Evolutionary conservation across 2,888 invertebrate genomes (phyloP).

Genomic region (Molanna angustata): DNA sequence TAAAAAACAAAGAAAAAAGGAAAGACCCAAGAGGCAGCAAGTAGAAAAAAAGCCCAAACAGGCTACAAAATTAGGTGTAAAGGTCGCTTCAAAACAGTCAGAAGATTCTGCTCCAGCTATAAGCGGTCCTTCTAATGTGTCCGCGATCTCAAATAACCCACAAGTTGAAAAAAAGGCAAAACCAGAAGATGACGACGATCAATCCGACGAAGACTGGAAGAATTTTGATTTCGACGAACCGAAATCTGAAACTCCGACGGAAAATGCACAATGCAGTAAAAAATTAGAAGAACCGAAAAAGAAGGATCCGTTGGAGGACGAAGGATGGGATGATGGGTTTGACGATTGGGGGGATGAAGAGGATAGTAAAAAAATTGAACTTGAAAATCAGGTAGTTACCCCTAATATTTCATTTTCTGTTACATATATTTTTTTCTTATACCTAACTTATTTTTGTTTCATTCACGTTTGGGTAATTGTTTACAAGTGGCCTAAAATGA

Average conservation of each 20-base stretch:
- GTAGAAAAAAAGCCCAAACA: constrained; percentile 25
- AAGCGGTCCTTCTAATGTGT: too few species aligned
- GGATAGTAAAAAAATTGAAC: too few species aligned
- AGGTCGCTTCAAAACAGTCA: too few species aligned
- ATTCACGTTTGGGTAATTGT: too few species aligned
- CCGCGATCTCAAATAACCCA: not conserved
- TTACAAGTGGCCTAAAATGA: too few species aligned
- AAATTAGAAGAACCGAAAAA: constrained; percentile 40
- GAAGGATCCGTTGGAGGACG: constrained; percentile 41
- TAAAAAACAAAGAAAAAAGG: constrained; percentile 19
- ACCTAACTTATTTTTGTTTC: too few species aligned
- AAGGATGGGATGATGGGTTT: constrained; percentile 55
- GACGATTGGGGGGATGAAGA: constrained; percentile 47
- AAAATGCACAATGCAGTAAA: constrained; percentile 33
- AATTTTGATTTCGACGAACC: constrained; percentile 49
- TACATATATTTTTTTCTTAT: too few species aligned
- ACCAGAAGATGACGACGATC: constrained; percentile 29
- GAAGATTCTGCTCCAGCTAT: too few species aligned
- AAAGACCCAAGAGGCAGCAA: constrained; percentile 15
- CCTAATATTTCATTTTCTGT: too few species aligned
- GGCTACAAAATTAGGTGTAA: constrained; percentile 25
- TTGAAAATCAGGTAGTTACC: too few species aligned
- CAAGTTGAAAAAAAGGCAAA: not conserved
- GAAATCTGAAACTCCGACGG: too few species aligned
- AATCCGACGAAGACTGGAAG: constrained; percentile 48